A percentile compares a stretch with the other conserved stretches of the same genome.
Evolutionary conservation across 2,113 vertebrate genomes (phyloP).

Genomic region (Oryzias javanicus): DNA sequence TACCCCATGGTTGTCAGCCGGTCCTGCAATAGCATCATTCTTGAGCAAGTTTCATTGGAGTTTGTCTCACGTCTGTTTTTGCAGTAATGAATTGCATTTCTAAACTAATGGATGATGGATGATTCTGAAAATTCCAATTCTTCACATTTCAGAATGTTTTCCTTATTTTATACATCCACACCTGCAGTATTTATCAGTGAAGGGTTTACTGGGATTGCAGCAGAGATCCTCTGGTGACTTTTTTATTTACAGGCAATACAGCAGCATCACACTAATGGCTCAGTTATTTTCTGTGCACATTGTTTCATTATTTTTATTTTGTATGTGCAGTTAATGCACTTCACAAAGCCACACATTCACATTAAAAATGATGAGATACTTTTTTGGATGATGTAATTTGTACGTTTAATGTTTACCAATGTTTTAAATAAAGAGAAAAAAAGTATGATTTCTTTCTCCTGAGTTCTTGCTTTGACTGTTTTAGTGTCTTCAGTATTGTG

Average conservation of each 20-base stretch:
- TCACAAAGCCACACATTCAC: background rate
- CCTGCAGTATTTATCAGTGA: constrained; percentile 33
- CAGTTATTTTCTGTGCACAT: constrained; percentile 3
- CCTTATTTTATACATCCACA: constrained; percentile 29
- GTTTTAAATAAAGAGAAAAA: too few species aligned
- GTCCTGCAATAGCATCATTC: constrained; percentile 41
- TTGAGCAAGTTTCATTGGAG: constrained; percentile 36
- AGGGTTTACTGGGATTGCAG: constrained; percentile 15
- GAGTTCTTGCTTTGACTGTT: too few species aligned
- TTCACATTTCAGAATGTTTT: constrained; percentile 38
- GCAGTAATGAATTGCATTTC: constrained; percentile 57
- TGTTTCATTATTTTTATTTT: background rate
- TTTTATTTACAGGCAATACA: constrained; percentile 11
- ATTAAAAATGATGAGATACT: background rate
- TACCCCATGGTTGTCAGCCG: constrained; percentile 45
- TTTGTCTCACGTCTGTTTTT: constrained; percentile 45
- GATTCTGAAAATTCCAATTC: constrained; percentile 41
- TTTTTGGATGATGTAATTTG: background rate
- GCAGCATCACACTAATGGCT: constrained; percentile 23
- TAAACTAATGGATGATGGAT: constrained; percentile 65
- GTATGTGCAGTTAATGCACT: background rate
- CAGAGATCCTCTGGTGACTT: constrained; percentile 10
- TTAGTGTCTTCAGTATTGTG: too few species aligned
- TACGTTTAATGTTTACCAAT: background rate
- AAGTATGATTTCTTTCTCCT: too few species aligned